phyloP scores from a whole-genome alignment of 2,113 vertebrate species.

The Myodes glareolus region DNA sequence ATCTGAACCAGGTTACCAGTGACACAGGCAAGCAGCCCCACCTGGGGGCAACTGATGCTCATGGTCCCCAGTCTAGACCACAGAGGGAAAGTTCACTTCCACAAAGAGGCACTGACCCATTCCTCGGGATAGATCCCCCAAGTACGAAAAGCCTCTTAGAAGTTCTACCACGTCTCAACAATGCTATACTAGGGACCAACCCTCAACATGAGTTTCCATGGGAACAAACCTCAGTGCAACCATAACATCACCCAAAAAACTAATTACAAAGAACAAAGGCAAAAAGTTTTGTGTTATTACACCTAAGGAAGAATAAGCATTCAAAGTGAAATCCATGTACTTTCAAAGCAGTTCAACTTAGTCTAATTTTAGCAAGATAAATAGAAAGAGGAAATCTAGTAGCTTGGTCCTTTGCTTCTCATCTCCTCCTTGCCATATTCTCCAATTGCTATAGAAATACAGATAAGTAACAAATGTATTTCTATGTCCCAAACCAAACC shows the following conservation, averaged over 20 bases:
- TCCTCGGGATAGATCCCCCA: neutral
- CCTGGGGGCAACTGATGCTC: neutral
- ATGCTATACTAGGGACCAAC: neutral
- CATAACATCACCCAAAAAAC: neutral
- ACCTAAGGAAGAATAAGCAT: neutral
- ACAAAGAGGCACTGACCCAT: neutral
- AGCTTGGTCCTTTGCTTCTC: neutral
- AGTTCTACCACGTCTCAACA: neutral
- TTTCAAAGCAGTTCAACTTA: neutral
- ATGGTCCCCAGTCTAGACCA: neutral
- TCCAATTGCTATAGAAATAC: neutral
- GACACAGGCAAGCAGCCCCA: neutral
- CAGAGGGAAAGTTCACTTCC: neutral
- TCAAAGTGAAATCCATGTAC: neutral
- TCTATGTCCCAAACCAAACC: neutral
- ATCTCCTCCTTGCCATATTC: neutral
- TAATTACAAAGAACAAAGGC: neutral
- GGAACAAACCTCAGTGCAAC: neutral
- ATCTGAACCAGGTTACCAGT: neutral
- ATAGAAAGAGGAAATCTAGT: neutral
- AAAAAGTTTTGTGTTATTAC: conserved; percentile 10
- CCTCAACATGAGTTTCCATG: neutral
- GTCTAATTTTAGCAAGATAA: conserved; percentile 11
- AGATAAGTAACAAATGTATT: neutral
- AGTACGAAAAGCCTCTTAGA: neutral